phyloP scores from a whole-genome alignment of 1,140 invertebrate species.

The Brachionus sp. region DNA sequence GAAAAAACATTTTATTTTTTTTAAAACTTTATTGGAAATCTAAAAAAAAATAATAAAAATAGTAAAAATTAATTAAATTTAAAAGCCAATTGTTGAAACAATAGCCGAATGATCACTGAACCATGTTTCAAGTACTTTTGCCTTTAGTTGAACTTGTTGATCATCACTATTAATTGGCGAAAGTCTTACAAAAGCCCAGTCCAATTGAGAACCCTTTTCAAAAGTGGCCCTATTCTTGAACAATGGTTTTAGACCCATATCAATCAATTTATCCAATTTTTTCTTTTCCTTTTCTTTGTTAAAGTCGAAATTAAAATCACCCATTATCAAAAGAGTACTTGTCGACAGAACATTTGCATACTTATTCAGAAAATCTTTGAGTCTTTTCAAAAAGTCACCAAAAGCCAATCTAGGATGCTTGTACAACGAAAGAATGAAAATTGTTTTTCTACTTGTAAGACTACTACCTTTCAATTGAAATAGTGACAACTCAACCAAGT shows the following conservation, averaged over 20 bases:
- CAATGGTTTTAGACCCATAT: no score
- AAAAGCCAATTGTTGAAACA: neutral
- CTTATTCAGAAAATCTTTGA: neutral
- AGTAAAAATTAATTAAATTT: neutral
- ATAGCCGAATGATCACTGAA: no score
- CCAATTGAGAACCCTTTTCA: no score
- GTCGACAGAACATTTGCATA: neutral
- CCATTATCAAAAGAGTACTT: neutral
- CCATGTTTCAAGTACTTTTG: no score
- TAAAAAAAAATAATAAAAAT: neutral
- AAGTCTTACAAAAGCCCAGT: constrained; percentile 57
- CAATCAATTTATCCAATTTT: no score
- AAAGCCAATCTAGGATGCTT: neutral
- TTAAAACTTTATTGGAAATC: neutral
- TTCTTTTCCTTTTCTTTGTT: no score
- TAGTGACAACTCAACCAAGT: no score
- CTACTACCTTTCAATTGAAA: no score
- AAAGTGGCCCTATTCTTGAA: no score
- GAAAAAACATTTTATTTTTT: neutral
- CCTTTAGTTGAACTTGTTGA: no score
- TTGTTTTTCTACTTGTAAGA: no score
- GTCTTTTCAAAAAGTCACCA: neutral
- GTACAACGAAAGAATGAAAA: no score
- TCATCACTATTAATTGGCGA: constrained; percentile 41
- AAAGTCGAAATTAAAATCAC: neutral